phyloP scores from a whole-genome alignment of 2,113 vertebrate genomes.

The Stegastes partitus region DNA sequence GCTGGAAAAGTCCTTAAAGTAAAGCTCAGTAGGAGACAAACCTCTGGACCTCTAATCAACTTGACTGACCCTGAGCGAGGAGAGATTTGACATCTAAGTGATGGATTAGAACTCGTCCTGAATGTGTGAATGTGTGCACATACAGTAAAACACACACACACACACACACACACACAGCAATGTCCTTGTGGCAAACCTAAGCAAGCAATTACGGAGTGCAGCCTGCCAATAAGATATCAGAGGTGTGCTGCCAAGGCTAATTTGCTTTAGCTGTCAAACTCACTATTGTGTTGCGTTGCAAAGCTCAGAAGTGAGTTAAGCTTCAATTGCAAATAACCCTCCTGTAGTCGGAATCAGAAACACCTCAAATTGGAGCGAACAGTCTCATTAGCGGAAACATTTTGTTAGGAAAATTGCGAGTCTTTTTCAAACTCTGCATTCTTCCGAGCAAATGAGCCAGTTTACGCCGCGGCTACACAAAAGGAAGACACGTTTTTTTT shows the following conservation, averaged over 20 bases:
- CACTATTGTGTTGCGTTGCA: constrained; percentile 57
- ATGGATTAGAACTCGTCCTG: constrained; percentile 64
- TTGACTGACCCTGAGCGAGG: constrained; percentile 51
- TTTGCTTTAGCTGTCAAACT: constrained; percentile 78
- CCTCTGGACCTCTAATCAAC: constrained; percentile 66
- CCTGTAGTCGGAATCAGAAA: constrained; percentile 37
- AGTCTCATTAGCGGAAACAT: constrained; percentile 53
- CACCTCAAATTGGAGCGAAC: constrained; percentile 45
- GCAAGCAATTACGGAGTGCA: constrained; percentile 72
- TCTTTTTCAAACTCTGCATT: constrained; percentile 7
- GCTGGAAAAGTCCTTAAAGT: constrained; percentile 54
- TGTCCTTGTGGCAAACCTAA: constrained; percentile 71
- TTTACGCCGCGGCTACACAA: background rate
- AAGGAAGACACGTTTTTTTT: too few species aligned
- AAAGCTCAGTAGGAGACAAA: constrained; percentile 52
- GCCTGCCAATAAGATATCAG: constrained; percentile 78
- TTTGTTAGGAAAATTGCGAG: constrained; percentile 31
- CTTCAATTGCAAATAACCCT: constrained; percentile 52
- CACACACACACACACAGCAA: constrained; percentile 17
- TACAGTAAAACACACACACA: background rate
- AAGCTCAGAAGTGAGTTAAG: constrained; percentile 66
- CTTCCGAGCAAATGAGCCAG: background rate
- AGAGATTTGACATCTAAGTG: constrained; percentile 67
- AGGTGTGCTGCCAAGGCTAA: constrained; percentile 75
- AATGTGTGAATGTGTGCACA: constrained; percentile 14